Evolutionary conservation across 2,797 vertebrate species (phyloP), one percentile per base, ranked within the genome.

Genomic region (Pelodytes ibericus): DNA sequence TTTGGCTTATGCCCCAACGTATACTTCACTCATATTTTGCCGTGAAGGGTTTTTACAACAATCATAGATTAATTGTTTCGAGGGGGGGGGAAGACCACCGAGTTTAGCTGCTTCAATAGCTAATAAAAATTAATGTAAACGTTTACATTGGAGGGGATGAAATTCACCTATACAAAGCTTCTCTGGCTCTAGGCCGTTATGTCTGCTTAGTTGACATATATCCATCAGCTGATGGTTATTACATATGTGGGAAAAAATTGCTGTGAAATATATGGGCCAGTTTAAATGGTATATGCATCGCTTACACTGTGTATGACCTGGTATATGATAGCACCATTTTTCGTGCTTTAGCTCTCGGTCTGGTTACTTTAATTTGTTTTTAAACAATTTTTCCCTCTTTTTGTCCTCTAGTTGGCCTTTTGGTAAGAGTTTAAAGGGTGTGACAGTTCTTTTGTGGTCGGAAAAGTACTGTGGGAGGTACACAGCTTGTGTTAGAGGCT

Each of bases 401-500:
- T 62, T 78, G 75, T 78, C 75, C 75, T 78, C 49, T 67, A 47
- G 33, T 72, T 79, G 70, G 76, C 70, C 70, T 68, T 53, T 79
- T 53, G 20, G 56, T 79, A 79, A 72, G 65, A 79, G 70, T 70
- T 62, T 61, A 36, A 53, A 79, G 76, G 76, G 70, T 68, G 76
- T 73, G 63, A 72, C 75, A 65, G 62, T 31, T 72, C 63, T 66
- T 66, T 72, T 72, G 56, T 30, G 56, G 56, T 59, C 29, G 30
- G 41, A n/a, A 31, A 49, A 51, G 56, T 41, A 27, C 26, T 53
- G 4, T 27, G 44, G 13, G 15, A 7, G 22, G 36, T 3, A 58
- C 36, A 13, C n/a, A n/a, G n/a, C n/a, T n/a, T n/a, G n/a, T n/a
- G n/a, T n/a, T n/a, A n/a, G n/a, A n/a, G n/a, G n/a, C n/a, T n/a